Percentiles rank a stretch among this genome's conserved stretches.
These are phyloP conservation scores for Helostoma temminkii DNA, from an alignment of 2,797 vertebrate genomes.

Conservation along the genomic window DNA sequence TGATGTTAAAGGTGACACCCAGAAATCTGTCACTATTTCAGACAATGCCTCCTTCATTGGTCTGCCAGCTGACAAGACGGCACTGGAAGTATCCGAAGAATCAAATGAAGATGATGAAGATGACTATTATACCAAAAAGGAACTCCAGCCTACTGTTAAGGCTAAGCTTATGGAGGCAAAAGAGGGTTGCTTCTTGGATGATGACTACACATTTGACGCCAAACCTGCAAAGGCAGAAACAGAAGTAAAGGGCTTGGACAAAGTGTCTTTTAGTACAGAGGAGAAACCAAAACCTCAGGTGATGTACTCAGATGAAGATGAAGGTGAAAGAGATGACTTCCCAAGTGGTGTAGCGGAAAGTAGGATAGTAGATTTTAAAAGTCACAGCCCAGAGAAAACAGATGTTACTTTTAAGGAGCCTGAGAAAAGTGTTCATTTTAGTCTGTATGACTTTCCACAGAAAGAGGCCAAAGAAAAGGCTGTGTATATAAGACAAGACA, in stretches of 20 bases:
- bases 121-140: constrained; percentile 70
- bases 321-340: constrained; percentile 74
- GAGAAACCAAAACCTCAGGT: constrained; percentile 72
- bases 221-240: constrained; percentile 72
- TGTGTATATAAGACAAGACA: constrained; percentile 91
- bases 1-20: constrained; percentile 52
- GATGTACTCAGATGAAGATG: constrained; percentile 76
- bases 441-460: constrained; percentile 78
- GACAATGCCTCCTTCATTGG: constrained; percentile 68
- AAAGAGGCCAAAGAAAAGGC: constrained; percentile 75
- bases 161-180: constrained; percentile 90
- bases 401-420: constrained; percentile 66
- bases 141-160: constrained; percentile 78
- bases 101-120: constrained; percentile 81
- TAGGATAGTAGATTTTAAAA: constrained; percentile 57
- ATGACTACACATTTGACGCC: constrained; percentile 83
- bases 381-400: constrained; percentile 46
- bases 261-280: constrained; percentile 56
- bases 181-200: constrained; percentile 94
- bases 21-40: constrained; percentile 67
- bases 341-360: constrained; percentile 46
- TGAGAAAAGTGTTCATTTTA: constrained; percentile 82
- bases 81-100: constrained; percentile 77
- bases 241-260: constrained; percentile 50
- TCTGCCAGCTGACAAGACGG: constrained; percentile 66